Percentiles rank a stretch among this genome's conserved stretches.
phyloP scores from a whole-genome alignment of 2,797 vertebrate species.

The Scyliorhinus canicula region DNA sequence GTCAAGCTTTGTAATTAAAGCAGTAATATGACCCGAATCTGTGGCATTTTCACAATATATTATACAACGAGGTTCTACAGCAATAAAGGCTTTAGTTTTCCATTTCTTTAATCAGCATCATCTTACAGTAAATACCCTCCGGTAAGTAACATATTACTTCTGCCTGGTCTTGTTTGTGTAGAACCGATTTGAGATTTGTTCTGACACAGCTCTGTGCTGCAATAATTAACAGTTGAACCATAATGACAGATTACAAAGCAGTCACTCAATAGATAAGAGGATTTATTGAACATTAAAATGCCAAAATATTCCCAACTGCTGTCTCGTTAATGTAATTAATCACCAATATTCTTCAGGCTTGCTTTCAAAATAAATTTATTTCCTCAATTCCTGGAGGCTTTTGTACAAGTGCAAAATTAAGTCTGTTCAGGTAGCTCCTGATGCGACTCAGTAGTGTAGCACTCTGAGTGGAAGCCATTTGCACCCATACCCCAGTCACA shows the following conservation, averaged over 20 bases:
- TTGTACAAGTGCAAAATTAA: not conserved
- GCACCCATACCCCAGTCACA: not conserved
- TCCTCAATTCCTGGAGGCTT: not conserved
- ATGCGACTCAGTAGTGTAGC: not conserved
- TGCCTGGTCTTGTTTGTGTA: not conserved
- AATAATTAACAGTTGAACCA: not conserved
- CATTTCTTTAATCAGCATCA: not conserved
- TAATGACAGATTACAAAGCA: not conserved
- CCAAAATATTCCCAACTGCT: not conserved
- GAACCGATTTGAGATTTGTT: not conserved
- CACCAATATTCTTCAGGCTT: not conserved
- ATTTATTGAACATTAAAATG: not conserved
- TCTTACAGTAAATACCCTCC: not conserved
- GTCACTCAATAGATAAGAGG: not conserved
- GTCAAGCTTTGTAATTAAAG: not conserved
- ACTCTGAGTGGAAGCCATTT: not conserved
- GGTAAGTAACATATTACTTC: not conserved
- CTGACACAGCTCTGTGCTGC: not conserved
- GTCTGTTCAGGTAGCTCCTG: not conserved
- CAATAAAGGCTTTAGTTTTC: not conserved
- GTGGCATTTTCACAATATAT: not conserved
- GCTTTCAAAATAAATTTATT: not conserved
- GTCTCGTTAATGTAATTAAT: not conserved
- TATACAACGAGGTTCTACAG: not conserved
- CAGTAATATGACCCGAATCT: not conserved